Evolutionary conservation across 1,140 invertebrate genomes (phyloP).

Genomic region (Cydia amplana): DNA sequence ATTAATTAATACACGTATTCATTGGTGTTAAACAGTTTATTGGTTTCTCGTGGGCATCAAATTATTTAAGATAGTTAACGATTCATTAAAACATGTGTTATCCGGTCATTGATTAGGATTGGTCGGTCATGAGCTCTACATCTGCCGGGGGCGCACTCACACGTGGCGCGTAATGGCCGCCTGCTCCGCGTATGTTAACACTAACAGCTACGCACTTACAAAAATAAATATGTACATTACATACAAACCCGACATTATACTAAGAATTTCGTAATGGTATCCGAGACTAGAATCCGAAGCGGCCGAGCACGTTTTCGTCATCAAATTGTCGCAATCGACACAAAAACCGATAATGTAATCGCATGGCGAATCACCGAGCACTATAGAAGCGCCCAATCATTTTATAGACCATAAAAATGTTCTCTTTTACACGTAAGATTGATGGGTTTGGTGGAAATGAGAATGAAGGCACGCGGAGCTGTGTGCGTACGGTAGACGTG

Average conservation of each 20-base stretch:
- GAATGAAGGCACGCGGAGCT: slow-evolving; percentile 68
- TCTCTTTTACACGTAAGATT: slow-evolving; percentile 24
- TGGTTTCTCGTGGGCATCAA: background rate
- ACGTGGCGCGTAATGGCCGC: slow-evolving; percentile 58
- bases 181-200: slow-evolving; percentile 46
- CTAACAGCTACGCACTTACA: slow-evolving; percentile 40
- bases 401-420: slow-evolving; percentile 31
- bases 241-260: slow-evolving; percentile 33
- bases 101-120: slow-evolving; percentile 41
- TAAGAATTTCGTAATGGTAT: slow-evolving; percentile 26
- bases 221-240: slow-evolving; percentile 38
- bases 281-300: background rate
- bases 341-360: slow-evolving; percentile 48
- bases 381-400: slow-evolving; percentile 54
- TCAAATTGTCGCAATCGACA: slow-evolving; percentile 18
- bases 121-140: slow-evolving; percentile 46
- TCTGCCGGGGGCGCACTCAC: slow-evolving; percentile 57
- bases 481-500: slow-evolving; percentile 61
- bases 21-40: background rate
- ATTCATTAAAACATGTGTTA: slow-evolving; percentile 50
- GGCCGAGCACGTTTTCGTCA: slow-evolving; percentile 17
- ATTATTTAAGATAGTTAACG: slow-evolving; percentile 37
- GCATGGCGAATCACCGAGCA: slow-evolving; percentile 60
- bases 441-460: slow-evolving; percentile 54
- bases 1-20: background rate